Percentiles rank a stretch among this genome's conserved stretches.
Evolutionary conservation across 2,888 invertebrate genomes (phyloP).

Genomic region (Amphipyra berbera): DNA sequence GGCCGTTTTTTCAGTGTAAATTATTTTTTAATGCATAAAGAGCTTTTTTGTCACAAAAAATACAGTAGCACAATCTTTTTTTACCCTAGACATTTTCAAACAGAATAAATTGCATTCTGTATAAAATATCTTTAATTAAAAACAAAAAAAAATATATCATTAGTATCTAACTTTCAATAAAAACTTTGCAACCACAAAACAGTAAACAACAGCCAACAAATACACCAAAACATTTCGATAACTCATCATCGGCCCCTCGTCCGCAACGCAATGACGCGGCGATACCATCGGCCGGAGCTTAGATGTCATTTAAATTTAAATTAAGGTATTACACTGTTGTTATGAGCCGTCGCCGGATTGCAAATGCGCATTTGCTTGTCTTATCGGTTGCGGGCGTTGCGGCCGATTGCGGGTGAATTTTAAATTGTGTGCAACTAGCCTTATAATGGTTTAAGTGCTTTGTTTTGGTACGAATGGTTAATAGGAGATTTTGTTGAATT

Average conservation of each 20-base stretch:
- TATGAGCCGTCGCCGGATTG: slow-evolving; percentile 67
- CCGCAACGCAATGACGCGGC: slow-evolving; percentile 64
- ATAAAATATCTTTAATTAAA: no score
- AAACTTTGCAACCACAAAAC: neutral
- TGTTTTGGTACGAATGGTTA: slow-evolving; percentile 42
- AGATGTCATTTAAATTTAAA: slow-evolving; percentile 89
- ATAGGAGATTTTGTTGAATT: slow-evolving; percentile 37
- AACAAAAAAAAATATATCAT: no score
- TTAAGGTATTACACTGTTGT: slow-evolving; percentile 83
- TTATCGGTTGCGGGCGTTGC: slow-evolving; percentile 64
- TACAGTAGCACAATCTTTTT: no score
- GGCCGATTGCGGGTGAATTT: slow-evolving; percentile 71
- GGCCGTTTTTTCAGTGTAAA: neutral
- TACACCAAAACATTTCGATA: slow-evolving; percentile 46
- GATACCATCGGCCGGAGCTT: slow-evolving; percentile 78
- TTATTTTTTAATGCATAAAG: neutral
- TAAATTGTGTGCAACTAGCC: slow-evolving; percentile 66
- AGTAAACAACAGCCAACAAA: slow-evolving; percentile 19
- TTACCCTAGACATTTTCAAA: no score
- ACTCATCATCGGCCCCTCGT: slow-evolving; percentile 48
- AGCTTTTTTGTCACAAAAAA: neutral
- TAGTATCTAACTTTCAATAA: no score
- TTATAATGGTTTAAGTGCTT: slow-evolving; percentile 56
- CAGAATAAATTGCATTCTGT: no score
- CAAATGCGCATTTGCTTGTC: slow-evolving; percentile 65